Percentiles rank a stretch among this genome's conserved stretches.
phyloP scores from a whole-genome alignment of 2,113 vertebrate genomes.

The Onychostoma macrolepis region DNA sequence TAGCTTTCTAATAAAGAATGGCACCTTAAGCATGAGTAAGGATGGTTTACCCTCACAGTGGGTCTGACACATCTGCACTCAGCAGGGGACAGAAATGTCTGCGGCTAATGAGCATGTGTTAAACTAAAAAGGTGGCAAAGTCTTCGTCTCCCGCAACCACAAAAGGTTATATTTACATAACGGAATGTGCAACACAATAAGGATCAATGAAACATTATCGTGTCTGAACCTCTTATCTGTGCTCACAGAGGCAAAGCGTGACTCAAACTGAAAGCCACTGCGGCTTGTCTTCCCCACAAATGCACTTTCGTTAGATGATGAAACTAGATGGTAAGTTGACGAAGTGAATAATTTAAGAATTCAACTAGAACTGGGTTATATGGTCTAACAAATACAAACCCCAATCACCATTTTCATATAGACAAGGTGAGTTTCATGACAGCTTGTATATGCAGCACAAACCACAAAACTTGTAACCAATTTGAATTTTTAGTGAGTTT shows the following conservation, averaged over 20 bases:
- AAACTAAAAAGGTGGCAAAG: background rate
- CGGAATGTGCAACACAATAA: background rate
- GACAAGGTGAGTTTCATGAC: background rate
- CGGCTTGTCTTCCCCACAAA: slow-evolving; percentile 24
- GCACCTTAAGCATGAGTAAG: background rate
- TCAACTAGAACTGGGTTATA: background rate
- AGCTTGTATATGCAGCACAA: background rate
- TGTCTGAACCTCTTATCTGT: slow-evolving; percentile 12
- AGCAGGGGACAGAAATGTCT: background rate
- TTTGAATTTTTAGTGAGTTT: background rate
- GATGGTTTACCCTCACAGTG: background rate
- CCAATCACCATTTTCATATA: background rate
- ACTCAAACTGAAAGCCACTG: slow-evolving; percentile 53
- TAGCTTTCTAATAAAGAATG: background rate
- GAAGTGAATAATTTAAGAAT: background rate
- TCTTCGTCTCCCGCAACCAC: slow-evolving; percentile 14
- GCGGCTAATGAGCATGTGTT: background rate
- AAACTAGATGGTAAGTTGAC: background rate
- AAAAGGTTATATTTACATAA: slow-evolving; percentile 17
- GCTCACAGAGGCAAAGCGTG: background rate
- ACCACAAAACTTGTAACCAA: background rate
- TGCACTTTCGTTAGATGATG: background rate
- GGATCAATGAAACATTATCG: slow-evolving; percentile 29
- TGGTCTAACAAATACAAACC: background rate
- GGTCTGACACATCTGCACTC: slow-evolving; percentile 5